Evolutionary conservation across 2,888 invertebrate species (phyloP), one percentile per base, ranked within the genome.

Genomic region (Nomada lathburiana): DNA sequence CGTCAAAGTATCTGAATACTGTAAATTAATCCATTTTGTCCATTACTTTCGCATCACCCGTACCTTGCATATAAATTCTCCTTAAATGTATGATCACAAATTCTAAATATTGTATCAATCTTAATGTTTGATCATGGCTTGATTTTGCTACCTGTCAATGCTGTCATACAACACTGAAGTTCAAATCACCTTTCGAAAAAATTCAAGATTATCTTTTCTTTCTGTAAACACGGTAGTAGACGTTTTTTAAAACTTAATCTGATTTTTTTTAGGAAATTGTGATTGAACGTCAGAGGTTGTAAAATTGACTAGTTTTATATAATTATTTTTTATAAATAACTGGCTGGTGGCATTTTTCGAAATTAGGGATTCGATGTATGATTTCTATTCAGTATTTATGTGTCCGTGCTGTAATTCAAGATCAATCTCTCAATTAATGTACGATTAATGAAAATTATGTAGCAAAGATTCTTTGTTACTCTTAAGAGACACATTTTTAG

Each of bases 301-400:
- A 89, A 91, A 92, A 93, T 93, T 93, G 94, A 93, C 93, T 93
- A 93, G 93, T 93, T 94, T 93, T 94, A 94, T 93, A 94, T 92
- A 93, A 93, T 94, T 94, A 94, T 94, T 94, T 94, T 94, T 93
- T 93, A 94, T 88, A 94, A 93, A 90, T 89, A 92, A 91, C 89
- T 92, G 93, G 93, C 93, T 93, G 93, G 93, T 93, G 93, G 92
- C 80, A 81, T 88, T 88, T 78, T 53, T 76, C 42, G 42, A 78
- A 73, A 68, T 79, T 63, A 47, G 84, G 86, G 87, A 80, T 86
- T 87, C 85, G 62, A 65, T 84, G 78, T 60, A 60, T 83, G 71
- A 75, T 84, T 74, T 74, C 81, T 76, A 73, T 76, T 57, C 23
- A 36, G 44, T 50, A 62, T 67, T 86, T 64, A 55, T 73, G 68